A percentile compares a stretch with the other conserved stretches of the same genome.
phyloP scores from a whole-genome alignment of 2,888 invertebrate genomes.

The Drosophila percnosoma region DNA sequence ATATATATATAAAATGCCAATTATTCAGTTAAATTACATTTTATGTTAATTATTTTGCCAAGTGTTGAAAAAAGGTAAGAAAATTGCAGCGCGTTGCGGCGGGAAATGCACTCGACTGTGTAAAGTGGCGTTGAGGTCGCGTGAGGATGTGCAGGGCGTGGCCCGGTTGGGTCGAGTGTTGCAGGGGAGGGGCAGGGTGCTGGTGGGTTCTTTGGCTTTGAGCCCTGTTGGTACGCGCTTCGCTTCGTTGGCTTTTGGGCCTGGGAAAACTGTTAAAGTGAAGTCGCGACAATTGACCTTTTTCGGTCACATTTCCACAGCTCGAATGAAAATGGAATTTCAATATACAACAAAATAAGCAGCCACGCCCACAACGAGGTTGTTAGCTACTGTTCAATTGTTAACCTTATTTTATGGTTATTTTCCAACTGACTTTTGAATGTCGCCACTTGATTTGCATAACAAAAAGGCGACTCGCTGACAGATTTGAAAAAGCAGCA shows the following conservation, averaged over 20 bases:
- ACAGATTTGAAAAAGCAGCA: conserved; percentile 11
- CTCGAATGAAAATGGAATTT: conserved; percentile 48
- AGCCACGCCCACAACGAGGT: conserved; percentile 54
- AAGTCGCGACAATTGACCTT: conserved; percentile 75
- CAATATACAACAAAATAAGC: conserved; percentile 25
- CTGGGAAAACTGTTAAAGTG: conserved; percentile 60
- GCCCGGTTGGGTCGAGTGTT: background rate
- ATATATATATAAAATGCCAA: background rate
- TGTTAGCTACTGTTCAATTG: conserved; percentile 40
- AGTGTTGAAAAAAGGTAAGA: conserved; percentile 36
- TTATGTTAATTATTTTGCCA: background rate
- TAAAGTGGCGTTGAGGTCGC: conserved; percentile 62
- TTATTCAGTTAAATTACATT: background rate
- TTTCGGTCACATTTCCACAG: conserved; percentile 54
- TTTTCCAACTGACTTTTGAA: conserved; percentile 37
- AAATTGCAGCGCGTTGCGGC: conserved; percentile 52
- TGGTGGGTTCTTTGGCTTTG: background rate
- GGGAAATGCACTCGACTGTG: conserved; percentile 72
- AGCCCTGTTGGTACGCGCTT: conserved; percentile 13
- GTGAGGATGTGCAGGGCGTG: conserved; percentile 62
- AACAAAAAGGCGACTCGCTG: conserved; percentile 51
- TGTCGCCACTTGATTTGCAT: conserved; percentile 71
- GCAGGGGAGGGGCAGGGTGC: background rate
- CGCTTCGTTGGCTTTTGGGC: conserved; percentile 51
- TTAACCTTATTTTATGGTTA: conserved; percentile 46